A percentile compares a stretch with the other conserved stretches of the same genome.
phyloP scores from a whole-genome alignment of 2,888 invertebrate genomes.

The Bedellia somnulentella region DNA sequence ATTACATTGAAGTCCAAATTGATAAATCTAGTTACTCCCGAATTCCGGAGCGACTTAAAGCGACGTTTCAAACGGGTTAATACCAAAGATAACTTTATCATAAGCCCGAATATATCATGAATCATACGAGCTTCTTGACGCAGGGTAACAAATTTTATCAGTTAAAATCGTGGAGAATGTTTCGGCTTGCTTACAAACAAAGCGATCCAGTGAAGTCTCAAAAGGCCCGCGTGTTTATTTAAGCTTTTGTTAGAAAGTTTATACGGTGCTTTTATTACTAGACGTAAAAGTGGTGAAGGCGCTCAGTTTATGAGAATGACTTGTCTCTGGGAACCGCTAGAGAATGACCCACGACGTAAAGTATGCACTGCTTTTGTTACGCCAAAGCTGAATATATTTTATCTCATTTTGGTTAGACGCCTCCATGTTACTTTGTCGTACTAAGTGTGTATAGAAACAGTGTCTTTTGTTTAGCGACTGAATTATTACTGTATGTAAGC shows the following conservation, averaged over 20 bases:
- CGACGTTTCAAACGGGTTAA: no score
- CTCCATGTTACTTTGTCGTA: no score
- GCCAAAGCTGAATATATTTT: neutral
- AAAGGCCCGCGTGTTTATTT: slow-evolving; percentile 8
- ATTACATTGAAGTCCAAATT: no score
- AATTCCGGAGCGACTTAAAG: no score
- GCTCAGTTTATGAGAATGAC: neutral
- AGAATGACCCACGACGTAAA: neutral
- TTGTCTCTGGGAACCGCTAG: neutral
- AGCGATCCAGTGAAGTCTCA: slow-evolving; percentile 7
- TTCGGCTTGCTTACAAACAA: slow-evolving; percentile 9
- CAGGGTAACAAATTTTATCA: slow-evolving; percentile 9
- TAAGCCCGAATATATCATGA: slow-evolving; percentile 5
- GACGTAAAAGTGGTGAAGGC: slow-evolving; percentile 1
- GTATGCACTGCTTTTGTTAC: slow-evolving; percentile 1
- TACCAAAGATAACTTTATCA: slow-evolving; percentile 9
- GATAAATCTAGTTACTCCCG: no score
- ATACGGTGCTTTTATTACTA: slow-evolving; percentile 6
- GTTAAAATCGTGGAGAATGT: slow-evolving; percentile 9
- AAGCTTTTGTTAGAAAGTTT: slow-evolving; percentile 5
- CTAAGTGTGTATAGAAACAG: no score
- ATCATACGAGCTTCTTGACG: slow-evolving; percentile 5
- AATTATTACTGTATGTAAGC: no score
- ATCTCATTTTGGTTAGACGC: no score
- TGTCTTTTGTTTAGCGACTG: no score